Conservation (phyloP, 2,888 invertebrate species). For the Agrochola lychnidis region DNA sequence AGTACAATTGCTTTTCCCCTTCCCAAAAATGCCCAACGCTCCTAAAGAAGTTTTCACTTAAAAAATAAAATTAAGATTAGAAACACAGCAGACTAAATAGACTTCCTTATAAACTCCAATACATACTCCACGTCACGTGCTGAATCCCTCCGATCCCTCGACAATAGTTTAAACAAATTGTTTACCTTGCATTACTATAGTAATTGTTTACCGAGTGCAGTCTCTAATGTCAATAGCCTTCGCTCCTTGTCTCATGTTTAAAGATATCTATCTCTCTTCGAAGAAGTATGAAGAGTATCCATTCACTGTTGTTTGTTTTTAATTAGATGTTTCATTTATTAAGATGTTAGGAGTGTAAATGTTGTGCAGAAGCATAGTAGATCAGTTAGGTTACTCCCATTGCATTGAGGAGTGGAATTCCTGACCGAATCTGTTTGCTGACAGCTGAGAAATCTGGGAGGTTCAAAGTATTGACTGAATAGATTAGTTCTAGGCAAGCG, state of each 20-base stretch:
- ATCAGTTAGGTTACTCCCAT: background rate
- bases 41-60: too few relatives aligned
- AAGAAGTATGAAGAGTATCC: background rate
- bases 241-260: constrained; percentile 3
- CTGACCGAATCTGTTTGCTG: background rate
- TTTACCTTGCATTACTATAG: constrained; percentile 58
- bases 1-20: too few relatives aligned
- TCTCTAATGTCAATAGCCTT: constrained; percentile 37
- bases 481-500: background rate
- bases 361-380: background rate
- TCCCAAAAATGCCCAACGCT: too few relatives aligned
- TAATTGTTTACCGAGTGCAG: constrained; percentile 53
- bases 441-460: background rate
- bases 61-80: background rate
- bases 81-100: background rate
- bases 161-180: constrained; percentile 66
- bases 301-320: constrained; percentile 32
- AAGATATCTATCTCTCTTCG: background rate
- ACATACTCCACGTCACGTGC: constrained; percentile 40
- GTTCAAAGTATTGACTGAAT: background rate
- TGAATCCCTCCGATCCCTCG: constrained; percentile 17
- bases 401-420: background rate
- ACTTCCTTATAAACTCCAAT: background rate
- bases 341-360: background rate
- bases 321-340: constrained; percentile 26